Percentiles rank a stretch among this genome's conserved stretches.
Evolutionary conservation across 2,113 vertebrate species (phyloP).

Genomic region (Marmota flaviventris): DNA sequence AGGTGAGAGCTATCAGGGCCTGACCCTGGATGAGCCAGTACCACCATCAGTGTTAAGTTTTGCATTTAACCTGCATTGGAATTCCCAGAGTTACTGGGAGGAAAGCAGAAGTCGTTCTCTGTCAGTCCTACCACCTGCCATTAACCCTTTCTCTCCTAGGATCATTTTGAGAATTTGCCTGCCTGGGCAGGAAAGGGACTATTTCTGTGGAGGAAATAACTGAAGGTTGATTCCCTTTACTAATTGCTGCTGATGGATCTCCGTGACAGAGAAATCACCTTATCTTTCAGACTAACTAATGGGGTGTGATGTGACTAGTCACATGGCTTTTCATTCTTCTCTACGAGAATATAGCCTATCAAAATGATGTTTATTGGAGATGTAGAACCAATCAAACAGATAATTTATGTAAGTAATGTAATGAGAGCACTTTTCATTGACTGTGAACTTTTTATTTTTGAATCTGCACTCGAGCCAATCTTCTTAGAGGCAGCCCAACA

Average conservation of each 20-base stretch:
- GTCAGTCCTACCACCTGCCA: slow-evolving; percentile 77
- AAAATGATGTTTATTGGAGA: slow-evolving; percentile 82
- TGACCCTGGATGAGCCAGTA: slow-evolving; percentile 68
- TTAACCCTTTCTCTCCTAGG: slow-evolving; percentile 83
- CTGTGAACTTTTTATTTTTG: slow-evolving; percentile 83
- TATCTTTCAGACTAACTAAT: slow-evolving; percentile 67
- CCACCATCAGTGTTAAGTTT: slow-evolving; percentile 79
- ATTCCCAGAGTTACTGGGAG: slow-evolving; percentile 73
- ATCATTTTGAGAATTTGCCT: slow-evolving; percentile 82
- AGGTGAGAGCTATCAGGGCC: slow-evolving; percentile 64
- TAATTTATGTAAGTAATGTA: slow-evolving; percentile 87
- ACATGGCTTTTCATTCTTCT: slow-evolving; percentile 86
- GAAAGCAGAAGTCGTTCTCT: slow-evolving; percentile 51
- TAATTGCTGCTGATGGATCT: slow-evolving; percentile 81
- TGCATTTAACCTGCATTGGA: slow-evolving; percentile 44
- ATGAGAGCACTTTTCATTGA: slow-evolving; percentile 89
- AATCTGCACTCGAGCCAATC: slow-evolving; percentile 86
- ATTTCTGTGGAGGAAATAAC: slow-evolving; percentile 52
- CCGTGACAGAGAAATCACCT: slow-evolving; percentile 81
- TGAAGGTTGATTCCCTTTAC: slow-evolving; percentile 76
- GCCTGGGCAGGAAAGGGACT: slow-evolving; percentile 82
- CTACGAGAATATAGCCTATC: slow-evolving; percentile 89
- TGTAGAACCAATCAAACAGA: slow-evolving; percentile 84
- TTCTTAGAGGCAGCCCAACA: slow-evolving; percentile 85
- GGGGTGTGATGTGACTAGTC: slow-evolving; percentile 74